Base-by-base conservation (phyloP, 2,888 invertebrate species). In the Dolomedes plantarius region DNA sequence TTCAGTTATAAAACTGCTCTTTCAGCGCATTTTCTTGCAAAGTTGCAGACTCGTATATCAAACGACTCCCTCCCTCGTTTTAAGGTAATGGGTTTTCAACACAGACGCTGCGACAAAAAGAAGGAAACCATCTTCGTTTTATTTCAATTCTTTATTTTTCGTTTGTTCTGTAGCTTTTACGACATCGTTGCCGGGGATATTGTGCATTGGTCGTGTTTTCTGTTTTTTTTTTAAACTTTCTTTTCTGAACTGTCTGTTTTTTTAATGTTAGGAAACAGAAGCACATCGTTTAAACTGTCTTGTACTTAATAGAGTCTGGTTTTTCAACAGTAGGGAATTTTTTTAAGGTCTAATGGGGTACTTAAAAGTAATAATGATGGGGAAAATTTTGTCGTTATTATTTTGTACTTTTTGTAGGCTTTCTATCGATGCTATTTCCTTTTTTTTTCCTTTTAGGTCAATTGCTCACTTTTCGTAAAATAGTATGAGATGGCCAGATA, bases 21-120 rank as follows among this genome's bases (percentile, higher is more conserved):
- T 64, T 78, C 78, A 64, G 78, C 78, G 62, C 78, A 78, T 71
- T 78, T 78, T 78, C 78, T 71, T 71, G 62, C 78, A 71, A 71
- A 78, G 62, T 46, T 46, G 46, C 46, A 46, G 46, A 16, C 9
- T 46, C 46, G 46, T 46, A 46, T 46, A 46, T 13, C 46, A 46
- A 46, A 46, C 9, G 7, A 46, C 16, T 16, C 16, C 16, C 16
- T 46, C 11, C 2, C 2, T 46, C 46, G 46, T 46, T 46, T 46
- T 46, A 46, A 46, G 16, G 46, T 46, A 46, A 46, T 46, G 46
- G 46, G 16, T 46, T 46, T 46, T 46, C 46, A 16, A 46, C 46
- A 16, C 13, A 46, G 9, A 46, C 46, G 16, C 46, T 6, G 16
- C 16, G 46, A 16, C 13, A 46, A 46, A 13, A 46, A 46, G 16